Conservation (phyloP, 1,140 invertebrate species). For the Polypedilum pembai region DNA sequence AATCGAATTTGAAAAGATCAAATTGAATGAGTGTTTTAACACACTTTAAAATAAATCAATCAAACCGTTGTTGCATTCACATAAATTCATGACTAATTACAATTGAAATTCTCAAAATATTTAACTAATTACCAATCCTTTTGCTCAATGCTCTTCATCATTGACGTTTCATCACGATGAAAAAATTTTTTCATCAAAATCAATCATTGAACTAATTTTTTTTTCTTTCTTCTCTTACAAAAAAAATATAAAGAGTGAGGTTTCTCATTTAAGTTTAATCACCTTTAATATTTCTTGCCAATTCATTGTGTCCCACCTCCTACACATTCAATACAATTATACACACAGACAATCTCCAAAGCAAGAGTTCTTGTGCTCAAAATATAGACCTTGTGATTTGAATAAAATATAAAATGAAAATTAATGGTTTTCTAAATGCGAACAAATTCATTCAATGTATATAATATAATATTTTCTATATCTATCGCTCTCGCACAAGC, state of each 20-base stretch:
- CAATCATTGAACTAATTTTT: background rate
- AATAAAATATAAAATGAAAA: constrained; percentile 15
- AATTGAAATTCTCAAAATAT: no score
- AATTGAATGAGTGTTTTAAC: no score
- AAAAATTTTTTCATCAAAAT: background rate
- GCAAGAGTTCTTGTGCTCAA: background rate
- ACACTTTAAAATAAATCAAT: no score
- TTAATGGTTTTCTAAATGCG: constrained; percentile 4
- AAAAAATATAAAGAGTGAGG: no score
- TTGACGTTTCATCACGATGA: background rate
- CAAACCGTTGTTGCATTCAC: no score
- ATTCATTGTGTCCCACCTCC: constrained; percentile 2
- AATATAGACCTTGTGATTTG: constrained; percentile 4
- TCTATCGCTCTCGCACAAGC: background rate
- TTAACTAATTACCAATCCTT: no score
- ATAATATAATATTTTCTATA: background rate
- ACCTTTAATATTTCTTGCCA: constrained; percentile 1
- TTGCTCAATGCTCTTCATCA: no score
- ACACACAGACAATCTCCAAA: no score
- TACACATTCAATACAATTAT: background rate
- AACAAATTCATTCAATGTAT: background rate
- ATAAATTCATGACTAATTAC: no score
- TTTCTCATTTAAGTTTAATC: background rate
- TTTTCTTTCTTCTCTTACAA: background rate
- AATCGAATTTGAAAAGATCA: no score